Base-by-base conservation (phyloP, 2,113 vertebrate genomes). In the Equus przewalskii region DNA sequence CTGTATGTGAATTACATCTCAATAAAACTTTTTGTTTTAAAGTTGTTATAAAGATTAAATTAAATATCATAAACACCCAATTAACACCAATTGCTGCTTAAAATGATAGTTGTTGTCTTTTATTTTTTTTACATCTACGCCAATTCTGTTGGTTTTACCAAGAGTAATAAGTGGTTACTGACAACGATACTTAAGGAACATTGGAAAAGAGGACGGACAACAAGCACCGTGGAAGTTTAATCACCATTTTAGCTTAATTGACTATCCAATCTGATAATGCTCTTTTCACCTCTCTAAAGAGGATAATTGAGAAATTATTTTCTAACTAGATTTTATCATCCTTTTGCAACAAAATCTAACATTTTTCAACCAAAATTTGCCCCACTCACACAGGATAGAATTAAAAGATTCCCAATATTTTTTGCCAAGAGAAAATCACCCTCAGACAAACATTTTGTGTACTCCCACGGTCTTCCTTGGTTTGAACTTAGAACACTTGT, bases 281-380 rank as follows among this genome's bases (percentile, higher is more conserved):
- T 76, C 28, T 21, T 95, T 95, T 87, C 15, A 94, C 51, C 30
- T 95, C 75, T 80, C 60, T 93, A 51, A 90, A 92, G 30, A 90
- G 41, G 18, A 33, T 64, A 95, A 92, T 15, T 62, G 28, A 94
- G 87, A 97, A 89, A 73, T 73, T 90, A 46, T 72, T 89, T 84
- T 64, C 8, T 81, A 87, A 70, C 88, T 80, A 65, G 26, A 73
- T 65, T 86, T 84, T 88, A 49, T 86, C 60, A 60, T 79, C 13
- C 46, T 83, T 83, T 89, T 83, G 24, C 33, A 93, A 54, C 19
- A 89, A 94, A 78, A 90, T 44, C 26, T 62, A 94, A 56, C 21
- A 0, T n/a, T 90, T 96, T 90, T n/a, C n/a, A 94, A 12, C 13
- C 28, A 81, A 67, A 15, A 64, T 1, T 81, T 96, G 36, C 49